Evolutionary conservation across 2,797 vertebrate species (phyloP).

Genomic region (Florisuga fusca): DNA sequence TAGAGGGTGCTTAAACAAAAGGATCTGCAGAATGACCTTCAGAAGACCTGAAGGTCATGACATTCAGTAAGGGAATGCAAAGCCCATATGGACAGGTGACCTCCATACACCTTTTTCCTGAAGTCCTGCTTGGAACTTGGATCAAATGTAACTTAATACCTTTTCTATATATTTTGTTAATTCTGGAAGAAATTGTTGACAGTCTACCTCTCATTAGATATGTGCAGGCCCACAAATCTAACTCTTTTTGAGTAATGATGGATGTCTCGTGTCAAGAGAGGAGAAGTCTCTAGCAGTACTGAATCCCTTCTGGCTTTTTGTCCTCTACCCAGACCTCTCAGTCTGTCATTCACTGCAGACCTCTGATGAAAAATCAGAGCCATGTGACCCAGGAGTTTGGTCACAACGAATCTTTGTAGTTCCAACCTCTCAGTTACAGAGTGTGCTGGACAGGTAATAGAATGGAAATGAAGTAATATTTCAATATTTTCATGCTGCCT

Average conservation of each 20-base stretch:
- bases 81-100: neutral
- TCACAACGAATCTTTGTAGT: neutral
- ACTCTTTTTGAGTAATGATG: neutral
- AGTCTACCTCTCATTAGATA: neutral
- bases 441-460: constrained; percentile 60
- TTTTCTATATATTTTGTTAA: neutral
- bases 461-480: constrained; percentile 78
- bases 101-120: neutral
- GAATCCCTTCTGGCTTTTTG: neutral
- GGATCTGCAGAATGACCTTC: neutral
- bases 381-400: neutral
- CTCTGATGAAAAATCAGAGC: neutral
- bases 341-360: neutral
- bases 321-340: neutral
- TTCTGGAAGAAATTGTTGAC: neutral
- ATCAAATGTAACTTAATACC: neutral
- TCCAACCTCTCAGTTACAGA: constrained; percentile 40
- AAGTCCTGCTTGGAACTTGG: neutral
- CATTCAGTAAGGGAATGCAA: neutral
- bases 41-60: neutral
- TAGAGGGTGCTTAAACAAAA: neutral
- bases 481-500: constrained; percentile 81
- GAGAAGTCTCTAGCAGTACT: neutral
- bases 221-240: neutral
- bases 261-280: neutral